Conservation (phyloP, 1,140 invertebrate species). For the Meloidogyne hapla region DNA sequence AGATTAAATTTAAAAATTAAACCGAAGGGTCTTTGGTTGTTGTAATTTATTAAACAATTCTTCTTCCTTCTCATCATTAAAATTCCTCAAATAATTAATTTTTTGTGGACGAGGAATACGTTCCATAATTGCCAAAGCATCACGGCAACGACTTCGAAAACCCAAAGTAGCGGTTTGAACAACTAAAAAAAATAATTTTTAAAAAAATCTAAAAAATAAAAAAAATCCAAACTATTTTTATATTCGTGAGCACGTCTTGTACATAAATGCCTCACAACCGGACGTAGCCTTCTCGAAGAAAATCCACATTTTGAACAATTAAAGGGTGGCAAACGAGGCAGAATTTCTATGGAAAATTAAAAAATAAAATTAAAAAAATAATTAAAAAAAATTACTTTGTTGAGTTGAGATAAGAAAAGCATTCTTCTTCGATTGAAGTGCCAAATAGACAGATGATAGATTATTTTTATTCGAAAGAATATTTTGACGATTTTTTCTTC, state of each 20-base stretch:
- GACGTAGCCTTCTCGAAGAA: neutral
- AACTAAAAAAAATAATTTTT: slow-evolving; percentile 14
- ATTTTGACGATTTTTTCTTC: neutral
- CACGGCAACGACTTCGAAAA: slow-evolving; percentile 21
- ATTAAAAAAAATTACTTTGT: neutral
- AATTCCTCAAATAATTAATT: neutral
- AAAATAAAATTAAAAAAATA: neutral
- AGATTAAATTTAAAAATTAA: no score
- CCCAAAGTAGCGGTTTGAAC: slow-evolving; percentile 21
- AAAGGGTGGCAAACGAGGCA: slow-evolving; percentile 27
- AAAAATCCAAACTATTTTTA: slow-evolving; percentile 24
- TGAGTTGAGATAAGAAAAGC: neutral
- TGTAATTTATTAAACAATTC: neutral
- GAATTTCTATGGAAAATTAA: neutral
- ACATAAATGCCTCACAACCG: slow-evolving; percentile 24
- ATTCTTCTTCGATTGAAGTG: neutral
- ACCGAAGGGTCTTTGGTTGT: neutral
- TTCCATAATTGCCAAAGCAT: slow-evolving; percentile 33
- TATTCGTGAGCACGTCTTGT: slow-evolving; percentile 12
- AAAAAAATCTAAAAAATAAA: neutral
- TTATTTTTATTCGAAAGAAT: neutral
- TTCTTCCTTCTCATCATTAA: neutral
- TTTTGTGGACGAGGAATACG: slow-evolving; percentile 30
- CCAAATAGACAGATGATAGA: neutral
- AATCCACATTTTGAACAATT: slow-evolving; percentile 30